Evolutionary conservation across 2,888 invertebrate species (phyloP).

Genomic region (Volucella inflata): DNA sequence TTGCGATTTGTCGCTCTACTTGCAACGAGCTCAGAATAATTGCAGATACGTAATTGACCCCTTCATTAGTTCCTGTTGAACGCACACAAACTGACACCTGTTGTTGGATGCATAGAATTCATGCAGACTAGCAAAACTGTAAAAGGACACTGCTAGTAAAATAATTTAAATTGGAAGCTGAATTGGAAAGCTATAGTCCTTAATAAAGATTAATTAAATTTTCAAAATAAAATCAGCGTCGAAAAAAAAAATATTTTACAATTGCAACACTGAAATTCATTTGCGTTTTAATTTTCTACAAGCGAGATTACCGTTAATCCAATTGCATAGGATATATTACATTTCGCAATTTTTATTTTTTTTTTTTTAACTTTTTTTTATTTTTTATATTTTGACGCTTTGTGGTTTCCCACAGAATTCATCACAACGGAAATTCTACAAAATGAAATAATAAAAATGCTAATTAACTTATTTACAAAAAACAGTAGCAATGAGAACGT

Average conservation of each 20-base stretch:
- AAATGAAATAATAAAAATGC: constrained; percentile 33
- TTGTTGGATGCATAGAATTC: constrained; percentile 2
- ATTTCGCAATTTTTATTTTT: neutral
- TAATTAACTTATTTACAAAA: constrained; percentile 54
- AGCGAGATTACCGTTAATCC: constrained; percentile 45
- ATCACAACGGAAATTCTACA: neutral
- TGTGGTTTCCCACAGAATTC: constrained; percentile 28
- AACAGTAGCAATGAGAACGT: neutral
- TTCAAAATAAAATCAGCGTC: neutral
- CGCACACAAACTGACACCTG: constrained; percentile 28
- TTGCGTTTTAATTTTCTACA: constrained; percentile 5
- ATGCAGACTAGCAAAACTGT: neutral
- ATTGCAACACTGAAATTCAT: neutral
- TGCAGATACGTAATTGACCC: constrained; percentile 13
- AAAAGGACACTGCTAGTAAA: constrained; percentile 14
- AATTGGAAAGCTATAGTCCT: constrained; percentile 20
- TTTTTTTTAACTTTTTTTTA: neutral
- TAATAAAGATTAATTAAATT: constrained; percentile 46
- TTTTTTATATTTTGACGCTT: constrained; percentile 18
- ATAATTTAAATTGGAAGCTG: constrained; percentile 33
- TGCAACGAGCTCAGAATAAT: constrained; percentile 2
- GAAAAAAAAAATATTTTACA: neutral
- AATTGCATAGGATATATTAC: constrained; percentile 16
- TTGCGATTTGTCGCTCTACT: constrained; percentile 2
- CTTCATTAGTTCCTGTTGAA: neutral